Conservation (phyloP, 2,797 vertebrate species). For the Hypotaenidia okinawae region DNA sequence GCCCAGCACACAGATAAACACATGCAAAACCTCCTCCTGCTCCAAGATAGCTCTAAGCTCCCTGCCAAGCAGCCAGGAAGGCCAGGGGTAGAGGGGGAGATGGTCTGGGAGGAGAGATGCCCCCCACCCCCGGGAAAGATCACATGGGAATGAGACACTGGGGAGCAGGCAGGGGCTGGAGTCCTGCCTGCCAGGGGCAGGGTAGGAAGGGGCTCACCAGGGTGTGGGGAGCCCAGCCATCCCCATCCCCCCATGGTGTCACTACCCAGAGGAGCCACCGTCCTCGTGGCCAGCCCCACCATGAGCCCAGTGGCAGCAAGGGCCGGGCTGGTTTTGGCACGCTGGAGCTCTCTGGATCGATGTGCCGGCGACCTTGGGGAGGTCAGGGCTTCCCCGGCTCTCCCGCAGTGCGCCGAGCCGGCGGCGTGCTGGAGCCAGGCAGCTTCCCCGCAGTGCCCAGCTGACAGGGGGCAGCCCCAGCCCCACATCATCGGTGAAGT, state of each 20-base stretch:
- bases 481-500: background rate
- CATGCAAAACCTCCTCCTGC: background rate
- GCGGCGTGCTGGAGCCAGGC: background rate
- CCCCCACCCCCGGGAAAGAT: background rate
- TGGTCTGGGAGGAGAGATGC: background rate
- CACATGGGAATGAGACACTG: background rate
- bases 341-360: background rate
- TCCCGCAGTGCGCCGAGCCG: constrained; percentile 26
- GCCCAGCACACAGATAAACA: background rate
- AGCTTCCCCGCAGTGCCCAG: constrained; percentile 32
- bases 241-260: background rate
- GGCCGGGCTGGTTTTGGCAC: background rate
- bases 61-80: background rate
- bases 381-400: constrained; percentile 53
- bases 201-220: background rate
- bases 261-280: background rate
- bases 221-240: background rate
- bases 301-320: background rate
- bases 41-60: background rate
- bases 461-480: background rate
- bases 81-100: background rate
- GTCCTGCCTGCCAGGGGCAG: background rate
- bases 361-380: constrained; percentile 48
- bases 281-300: background rate
- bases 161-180: background rate